Evolutionary conservation across 2,113 vertebrate genomes (phyloP).

Genomic region (Halichoerus grypus): DNA sequence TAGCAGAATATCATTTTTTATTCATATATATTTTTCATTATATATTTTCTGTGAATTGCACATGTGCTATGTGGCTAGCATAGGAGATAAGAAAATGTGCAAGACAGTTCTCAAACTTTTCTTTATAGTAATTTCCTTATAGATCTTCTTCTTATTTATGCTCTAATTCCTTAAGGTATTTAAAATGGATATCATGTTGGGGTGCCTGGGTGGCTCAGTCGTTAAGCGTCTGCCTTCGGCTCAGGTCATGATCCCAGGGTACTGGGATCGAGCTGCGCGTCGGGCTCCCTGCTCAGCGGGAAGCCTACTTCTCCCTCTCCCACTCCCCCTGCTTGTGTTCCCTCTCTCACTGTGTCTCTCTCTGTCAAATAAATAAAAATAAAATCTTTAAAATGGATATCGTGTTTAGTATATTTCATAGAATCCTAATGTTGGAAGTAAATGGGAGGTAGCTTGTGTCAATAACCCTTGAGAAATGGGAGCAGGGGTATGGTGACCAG

Average conservation of each 20-base stretch:
- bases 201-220: too few species aligned
- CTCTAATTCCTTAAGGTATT: conserved; percentile 9
- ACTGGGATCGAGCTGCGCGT: too few species aligned
- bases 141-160: conserved; percentile 17
- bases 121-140: not conserved
- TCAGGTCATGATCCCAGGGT: too few species aligned
- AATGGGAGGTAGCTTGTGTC: not conserved
- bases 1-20: conserved; percentile 16
- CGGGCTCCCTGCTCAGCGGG: too few species aligned
- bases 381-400: not conserved
- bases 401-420: not conserved
- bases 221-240: too few species aligned
- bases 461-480: not conserved
- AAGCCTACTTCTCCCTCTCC: too few species aligned
- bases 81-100: not conserved
- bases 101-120: conserved; percentile 1
- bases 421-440: conserved; percentile 46
- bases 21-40: not conserved
- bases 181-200: not conserved
- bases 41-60: not conserved
- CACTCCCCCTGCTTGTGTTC: too few species aligned
- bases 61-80: not conserved
- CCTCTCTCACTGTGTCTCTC: too few species aligned
- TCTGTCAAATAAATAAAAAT: too few species aligned
- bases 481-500: not conserved